Evolutionary conservation across 2,797 vertebrate genomes (phyloP), one percentile per base, ranked within the genome.

Genomic region (Sphenodon punctatus): DNA sequence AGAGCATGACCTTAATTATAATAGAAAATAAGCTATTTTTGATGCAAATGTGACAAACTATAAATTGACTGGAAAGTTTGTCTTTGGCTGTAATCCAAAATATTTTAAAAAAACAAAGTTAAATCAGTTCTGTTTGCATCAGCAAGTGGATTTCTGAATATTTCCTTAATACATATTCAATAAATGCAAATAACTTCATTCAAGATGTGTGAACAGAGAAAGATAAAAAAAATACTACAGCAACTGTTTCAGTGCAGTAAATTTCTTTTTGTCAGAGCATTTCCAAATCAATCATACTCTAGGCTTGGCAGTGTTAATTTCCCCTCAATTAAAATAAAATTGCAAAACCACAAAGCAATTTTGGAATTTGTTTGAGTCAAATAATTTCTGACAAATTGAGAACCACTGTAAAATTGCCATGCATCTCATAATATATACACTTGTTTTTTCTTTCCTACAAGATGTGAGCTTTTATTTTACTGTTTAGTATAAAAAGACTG

Each of bases 241-340:
- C 53, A 75, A 68, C 39, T 84, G 25, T 46, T 80, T 79, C 60
- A 83, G 38, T 67, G 78, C 49, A 76, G 46, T 61, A 36, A 36
- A 73, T 76, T 88, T 72, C 53, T 55, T 61, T 82, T 73, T n/a
- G 14, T 88, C 80, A 89, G 41, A 71, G 72, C 43, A 80, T 78
- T 86, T 88, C 73, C 39, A 90, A 86, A 77, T 4, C 11, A 64
- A 67, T 90, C 39, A 51, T 34, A 74, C 23, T 73, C 16, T 77
- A 38, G 0, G 3, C 55, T 46, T 82, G 60, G 72, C 77, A 82
- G 6, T 42, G 13, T 67, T 90, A 64, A 86, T 86, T 91, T 88
- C 67, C 73, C 34, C 51, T 67, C 70, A 88, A 82, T 84, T 89
- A 87, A 90, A 88, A 79, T 65, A 75, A 88, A 90, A 80, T 63